Evolutionary conservation across 1,140 invertebrate species (phyloP), one percentile per base, ranked within the genome.

Genomic region (Panonychus citri): DNA sequence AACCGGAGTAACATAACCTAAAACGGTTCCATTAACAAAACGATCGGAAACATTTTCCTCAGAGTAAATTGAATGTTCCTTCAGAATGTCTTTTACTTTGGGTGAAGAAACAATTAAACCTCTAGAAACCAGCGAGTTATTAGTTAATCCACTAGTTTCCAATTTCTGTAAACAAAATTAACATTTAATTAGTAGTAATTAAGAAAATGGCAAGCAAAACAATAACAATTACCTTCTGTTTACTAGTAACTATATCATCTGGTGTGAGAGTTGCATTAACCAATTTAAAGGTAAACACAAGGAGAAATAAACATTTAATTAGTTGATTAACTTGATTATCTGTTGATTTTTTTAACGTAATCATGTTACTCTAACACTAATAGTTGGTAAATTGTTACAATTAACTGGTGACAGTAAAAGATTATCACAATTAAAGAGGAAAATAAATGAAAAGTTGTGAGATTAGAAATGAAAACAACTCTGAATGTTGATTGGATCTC

Each of bases 1-100:
- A 74, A 90, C 86, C 28, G 87, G 85, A 54, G 88, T 93, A 42
- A 91, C 83, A 70, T 87, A 93, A 54, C 83, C 88, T 30, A 94
- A 70, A 25, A 83, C 78, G 17, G 78, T 71, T 26, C 79, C 80
- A 37, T 61, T 52, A 43, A 64, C 61, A 26, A 60, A 53, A 15
- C 58, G 39, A 12, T 51, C 17, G 17, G 46, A 25, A 48, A 50
- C 25, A 52, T 55, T 21, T 5, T 55, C 24, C 12, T 61, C 3
- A 58, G 77, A 73, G 68, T 81, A 88, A 1, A 76, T 73, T 42
- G 76, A 74, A 70, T 83, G 75, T 66, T 87, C 79, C 56, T 76
- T 73, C 54, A 88, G 61, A 58, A 90, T 84, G 60, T 86, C 81
- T 64, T 77, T 77, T 15, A 73, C 69, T 62, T 75, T 74, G 1